Evolutionary conservation across 1,140 invertebrate species (phyloP).

Genomic region (Ooceraea biroi): DNA sequence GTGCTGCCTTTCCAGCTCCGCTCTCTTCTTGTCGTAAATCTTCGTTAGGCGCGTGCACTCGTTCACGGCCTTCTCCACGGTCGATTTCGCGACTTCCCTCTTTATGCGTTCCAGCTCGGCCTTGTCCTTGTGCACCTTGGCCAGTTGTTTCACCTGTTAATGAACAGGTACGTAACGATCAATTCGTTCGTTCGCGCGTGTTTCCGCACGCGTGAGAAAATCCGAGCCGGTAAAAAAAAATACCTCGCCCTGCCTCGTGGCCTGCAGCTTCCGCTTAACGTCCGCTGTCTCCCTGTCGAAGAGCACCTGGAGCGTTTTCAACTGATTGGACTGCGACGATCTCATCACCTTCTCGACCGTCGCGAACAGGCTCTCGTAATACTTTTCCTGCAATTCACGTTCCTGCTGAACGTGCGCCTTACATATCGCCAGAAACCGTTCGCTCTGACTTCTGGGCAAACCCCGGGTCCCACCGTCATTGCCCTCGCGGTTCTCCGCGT

Average conservation of each 20-base stretch:
- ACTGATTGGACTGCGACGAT: constrained; percentile 92
- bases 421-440: constrained; percentile 89
- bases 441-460: constrained; percentile 89
- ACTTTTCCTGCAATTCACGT: constrained; percentile 93
- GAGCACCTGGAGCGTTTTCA: constrained; percentile 89
- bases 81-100: constrained; percentile 90
- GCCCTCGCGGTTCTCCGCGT: constrained; percentile 82
- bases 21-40: constrained; percentile 91
- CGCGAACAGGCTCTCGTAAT: constrained; percentile 92
- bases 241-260: constrained; percentile 94
- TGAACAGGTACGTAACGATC: constrained; percentile 6
- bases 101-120: constrained; percentile 94
- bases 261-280: constrained; percentile 93
- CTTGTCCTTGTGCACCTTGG: constrained; percentile 94
- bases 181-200: not conserved
- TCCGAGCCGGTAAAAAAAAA: not conserved
- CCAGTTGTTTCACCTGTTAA: constrained; percentile 89
- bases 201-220: not conserved
- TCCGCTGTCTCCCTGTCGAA: constrained; percentile 93
- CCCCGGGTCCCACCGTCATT: constrained; percentile 84
- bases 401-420: constrained; percentile 92
- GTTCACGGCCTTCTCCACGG: constrained; percentile 93
- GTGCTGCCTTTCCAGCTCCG: constrained; percentile 92
- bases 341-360: constrained; percentile 93
- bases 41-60: constrained; percentile 92